Conservation (phyloP, 2,797 vertebrate species). For the Spinibarbus caldwelli region DNA sequence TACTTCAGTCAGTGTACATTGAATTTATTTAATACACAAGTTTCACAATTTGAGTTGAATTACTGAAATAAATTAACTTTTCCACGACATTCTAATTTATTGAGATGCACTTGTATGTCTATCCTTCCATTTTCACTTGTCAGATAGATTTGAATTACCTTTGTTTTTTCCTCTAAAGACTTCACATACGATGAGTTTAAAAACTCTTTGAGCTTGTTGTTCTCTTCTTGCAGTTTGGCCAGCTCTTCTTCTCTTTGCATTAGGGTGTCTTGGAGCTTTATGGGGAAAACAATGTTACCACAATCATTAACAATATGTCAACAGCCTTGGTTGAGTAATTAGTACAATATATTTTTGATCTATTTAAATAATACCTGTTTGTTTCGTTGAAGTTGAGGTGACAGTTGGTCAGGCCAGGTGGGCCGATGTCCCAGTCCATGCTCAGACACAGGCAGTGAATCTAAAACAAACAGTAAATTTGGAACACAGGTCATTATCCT, state of each 20-base stretch:
- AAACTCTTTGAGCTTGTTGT: constrained; percentile 89
- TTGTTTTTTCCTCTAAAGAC: constrained; percentile 86
- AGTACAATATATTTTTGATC: background rate
- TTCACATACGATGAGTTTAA: constrained; percentile 88
- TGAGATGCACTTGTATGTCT: too few relatives aligned
- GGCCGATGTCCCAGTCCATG: constrained; percentile 62
- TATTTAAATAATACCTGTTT: constrained; percentile 83
- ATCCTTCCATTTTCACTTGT: background rate
- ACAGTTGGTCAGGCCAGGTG: constrained; percentile 80
- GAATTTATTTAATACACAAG: too few relatives aligned
- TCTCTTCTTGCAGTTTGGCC: constrained; percentile 89
- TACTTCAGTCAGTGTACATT: too few relatives aligned
- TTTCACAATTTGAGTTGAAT: too few relatives aligned
- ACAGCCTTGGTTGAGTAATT: background rate
- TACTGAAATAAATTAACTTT: too few relatives aligned
- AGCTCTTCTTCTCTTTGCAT: constrained; percentile 94
- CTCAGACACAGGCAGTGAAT: constrained; percentile 57
- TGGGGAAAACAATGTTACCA: background rate
- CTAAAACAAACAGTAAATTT: constrained; percentile 60
- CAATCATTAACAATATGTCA: background rate
- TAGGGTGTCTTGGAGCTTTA: constrained; percentile 91
- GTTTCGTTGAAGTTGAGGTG: constrained; percentile 90
- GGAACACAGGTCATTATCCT: background rate
- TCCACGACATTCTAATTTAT: too few relatives aligned
- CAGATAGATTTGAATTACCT: constrained; percentile 75